A percentile compares a stretch with the other conserved stretches of the same genome.
Conservation (phyloP, 1,140 invertebrate species). For the Lucilia cuprina region DNA sequence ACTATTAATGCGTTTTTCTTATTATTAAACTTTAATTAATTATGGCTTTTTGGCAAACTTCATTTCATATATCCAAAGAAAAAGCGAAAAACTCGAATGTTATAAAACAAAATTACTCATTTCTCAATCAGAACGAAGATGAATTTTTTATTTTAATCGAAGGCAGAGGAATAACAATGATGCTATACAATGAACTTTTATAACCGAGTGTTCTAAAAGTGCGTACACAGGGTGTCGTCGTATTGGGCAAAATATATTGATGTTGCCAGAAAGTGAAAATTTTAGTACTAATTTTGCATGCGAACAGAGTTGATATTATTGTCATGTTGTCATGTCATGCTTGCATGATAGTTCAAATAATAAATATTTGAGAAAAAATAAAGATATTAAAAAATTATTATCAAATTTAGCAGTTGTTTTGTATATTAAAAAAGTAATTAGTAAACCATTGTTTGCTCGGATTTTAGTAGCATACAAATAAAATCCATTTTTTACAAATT, state of each 20-base stretch:
- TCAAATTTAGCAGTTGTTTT: too few relatives aligned
- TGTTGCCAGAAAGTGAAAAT: neutral
- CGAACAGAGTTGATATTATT: neutral
- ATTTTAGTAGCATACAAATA: too few relatives aligned
- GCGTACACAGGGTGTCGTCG: neutral
- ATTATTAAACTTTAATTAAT: neutral
- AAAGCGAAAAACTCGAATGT: slow-evolving; percentile 22
- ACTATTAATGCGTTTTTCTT: neutral
- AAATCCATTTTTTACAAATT: too few relatives aligned
- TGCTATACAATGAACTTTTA: neutral
- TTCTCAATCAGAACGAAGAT: slow-evolving; percentile 29
- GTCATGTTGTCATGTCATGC: neutral
- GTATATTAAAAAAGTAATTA: too few relatives aligned
- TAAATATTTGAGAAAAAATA: too few relatives aligned
- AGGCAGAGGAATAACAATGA: slow-evolving; percentile 15
- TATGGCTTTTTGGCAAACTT: neutral
- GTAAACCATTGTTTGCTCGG: too few relatives aligned
- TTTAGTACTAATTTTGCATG: neutral
- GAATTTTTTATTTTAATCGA: neutral
- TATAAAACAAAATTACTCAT: slow-evolving; percentile 35
- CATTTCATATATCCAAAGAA: neutral
- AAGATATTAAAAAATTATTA: too few relatives aligned
- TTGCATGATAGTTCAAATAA: neutral
- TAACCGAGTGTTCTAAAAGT: neutral
- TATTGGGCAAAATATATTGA: neutral